phyloP scores from a whole-genome alignment of 2,888 invertebrate species.

The Mellilla xanthometata region DNA sequence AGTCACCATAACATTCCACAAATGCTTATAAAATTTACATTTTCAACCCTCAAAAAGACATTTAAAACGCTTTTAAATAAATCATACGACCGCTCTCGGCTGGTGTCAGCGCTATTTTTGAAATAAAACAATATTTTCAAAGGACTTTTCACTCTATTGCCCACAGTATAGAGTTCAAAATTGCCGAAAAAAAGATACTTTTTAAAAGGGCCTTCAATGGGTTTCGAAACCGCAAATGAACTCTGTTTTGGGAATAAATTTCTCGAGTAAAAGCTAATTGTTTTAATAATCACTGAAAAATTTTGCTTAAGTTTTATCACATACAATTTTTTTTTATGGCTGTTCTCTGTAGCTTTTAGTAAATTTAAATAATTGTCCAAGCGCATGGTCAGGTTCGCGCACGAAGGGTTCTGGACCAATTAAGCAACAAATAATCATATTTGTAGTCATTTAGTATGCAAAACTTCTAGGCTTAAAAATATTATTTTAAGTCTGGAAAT shows the following conservation, averaged over 20 bases:
- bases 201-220: conserved; percentile 32
- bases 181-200: conserved; percentile 28
- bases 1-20: conserved; percentile 26
- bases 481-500: no score
- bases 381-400: no score
- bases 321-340: no score
- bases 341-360: no score
- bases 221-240: conserved; percentile 31
- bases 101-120: conserved; percentile 23
- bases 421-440: no score
- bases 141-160: conserved; percentile 24
- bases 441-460: no score
- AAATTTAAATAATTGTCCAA: no score
- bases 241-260: conserved; percentile 33
- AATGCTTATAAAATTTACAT: conserved; percentile 32
- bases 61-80: conserved; percentile 35
- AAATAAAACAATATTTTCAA: conserved; percentile 5
- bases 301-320: no score
- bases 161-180: conserved; percentile 13
- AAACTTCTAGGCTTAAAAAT: no score
- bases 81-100: conserved; percentile 26
- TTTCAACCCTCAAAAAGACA: conserved; percentile 31
- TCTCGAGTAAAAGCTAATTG: conserved; percentile 13
- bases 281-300: no score
- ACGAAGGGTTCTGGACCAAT: no score